Base-by-base conservation (phyloP, 2,113 vertebrate species). In the Pollimyrus isidori region DNA sequence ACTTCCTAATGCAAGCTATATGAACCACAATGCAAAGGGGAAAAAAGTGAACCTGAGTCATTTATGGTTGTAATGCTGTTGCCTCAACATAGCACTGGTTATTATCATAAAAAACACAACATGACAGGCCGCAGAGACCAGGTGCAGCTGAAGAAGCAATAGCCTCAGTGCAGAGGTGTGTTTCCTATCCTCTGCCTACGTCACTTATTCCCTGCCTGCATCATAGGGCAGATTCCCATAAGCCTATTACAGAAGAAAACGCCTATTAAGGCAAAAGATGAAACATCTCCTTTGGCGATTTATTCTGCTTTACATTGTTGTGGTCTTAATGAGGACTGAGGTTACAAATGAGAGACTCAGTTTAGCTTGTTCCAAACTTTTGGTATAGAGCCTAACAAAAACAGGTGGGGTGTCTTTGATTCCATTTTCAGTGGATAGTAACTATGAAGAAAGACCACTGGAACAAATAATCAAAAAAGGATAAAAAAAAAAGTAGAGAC, bases 361-460 rank as follows among this genome's bases (percentile, higher is more conserved):
- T 83, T 83, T 45, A 21, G 35, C 19, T 39, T 9, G 76, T 46
- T 83, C 80, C 35, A 46, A 84, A 39, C 35, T 50, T 49, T 86
- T 86, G 46, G n/a, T 52, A 50, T 7, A 86, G 7, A 86, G 49
- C n/a, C 39, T 9, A 45, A 53, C 85, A 86, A 11, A n/a, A 45
- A 23, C 42, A 84, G 82, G 82, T n/a, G 82, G 76, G 17, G 23
- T 94, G 93, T 92, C 90, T 88, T 80, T 42, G 35, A 94, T 94
- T 93, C 91, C 87, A 90, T 91, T 92, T 94, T 93, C 91, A 93
- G 93, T 93, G 92, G 90, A 89, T 88, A 91, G 90, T 91, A 91
- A 91, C 92, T 93, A 91, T 91, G 90, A 92, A 91, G 91, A 93
- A 92, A 91, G 91, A 91, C 89, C 48, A 19, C 88, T 90, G 89